Conservation (phyloP, 2,888 invertebrate genomes). For the Chloroclysta siterata region DNA sequence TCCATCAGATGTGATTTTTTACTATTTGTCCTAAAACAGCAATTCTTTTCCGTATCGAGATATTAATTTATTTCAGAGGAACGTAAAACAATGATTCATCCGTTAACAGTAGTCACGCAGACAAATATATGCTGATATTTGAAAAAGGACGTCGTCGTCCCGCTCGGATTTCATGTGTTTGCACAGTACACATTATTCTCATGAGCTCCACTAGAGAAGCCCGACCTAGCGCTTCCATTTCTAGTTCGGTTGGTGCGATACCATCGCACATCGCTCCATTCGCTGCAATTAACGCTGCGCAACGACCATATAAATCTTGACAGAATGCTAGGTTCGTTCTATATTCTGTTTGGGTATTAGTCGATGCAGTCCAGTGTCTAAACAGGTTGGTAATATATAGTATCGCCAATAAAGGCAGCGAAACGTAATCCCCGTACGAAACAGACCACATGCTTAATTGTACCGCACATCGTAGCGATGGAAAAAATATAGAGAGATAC, state of each 20-base stretch:
- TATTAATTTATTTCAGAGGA: slow-evolving; percentile 51
- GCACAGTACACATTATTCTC: slow-evolving; percentile 56
- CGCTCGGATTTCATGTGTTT: slow-evolving; percentile 50
- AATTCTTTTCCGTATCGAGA: slow-evolving; percentile 50
- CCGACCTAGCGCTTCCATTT: slow-evolving; percentile 52
- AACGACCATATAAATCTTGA: slow-evolving; percentile 82
- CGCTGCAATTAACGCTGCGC: slow-evolving; percentile 81
- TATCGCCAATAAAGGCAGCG: slow-evolving; percentile 45
- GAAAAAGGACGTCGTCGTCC: slow-evolving; percentile 46
- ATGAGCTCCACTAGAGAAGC: slow-evolving; percentile 51
- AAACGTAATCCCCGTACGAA: slow-evolving; percentile 5
- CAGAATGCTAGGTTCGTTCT: slow-evolving; percentile 71
- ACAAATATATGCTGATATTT: slow-evolving; percentile 48
- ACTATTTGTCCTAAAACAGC: slow-evolving; percentile 52
- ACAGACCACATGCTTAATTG: slow-evolving; percentile 10
- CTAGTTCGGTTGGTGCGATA: slow-evolving; percentile 74
- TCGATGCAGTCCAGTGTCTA: slow-evolving; percentile 51
- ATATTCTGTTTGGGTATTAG: slow-evolving; percentile 60
- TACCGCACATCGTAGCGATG: slow-evolving; percentile 4
- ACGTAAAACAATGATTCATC: slow-evolving; percentile 52
- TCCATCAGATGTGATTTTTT: slow-evolving; percentile 54
- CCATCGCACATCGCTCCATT: slow-evolving; percentile 76
- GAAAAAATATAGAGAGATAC: slow-evolving; percentile 47
- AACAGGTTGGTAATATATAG: slow-evolving; percentile 29
- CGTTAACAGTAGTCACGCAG: slow-evolving; percentile 48